Percentiles rank a stretch among this genome's conserved stretches.
Conservation (phyloP, 2,113 vertebrate species). For the Hemibates koningsi region DNA sequence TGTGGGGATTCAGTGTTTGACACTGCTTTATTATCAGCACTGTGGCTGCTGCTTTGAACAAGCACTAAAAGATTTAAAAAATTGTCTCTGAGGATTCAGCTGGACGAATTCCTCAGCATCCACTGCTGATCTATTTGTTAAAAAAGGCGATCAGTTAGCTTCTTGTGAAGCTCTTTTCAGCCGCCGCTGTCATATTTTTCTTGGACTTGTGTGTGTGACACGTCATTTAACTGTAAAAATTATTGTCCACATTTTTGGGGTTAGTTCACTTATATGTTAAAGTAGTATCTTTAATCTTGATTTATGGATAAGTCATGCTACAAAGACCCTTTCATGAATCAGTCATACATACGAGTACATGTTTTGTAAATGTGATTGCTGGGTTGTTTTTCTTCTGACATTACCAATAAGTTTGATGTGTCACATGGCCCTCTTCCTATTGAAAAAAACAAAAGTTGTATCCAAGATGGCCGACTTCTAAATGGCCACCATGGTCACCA, state of each 20-base stretch:
- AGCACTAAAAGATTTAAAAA: not conserved
- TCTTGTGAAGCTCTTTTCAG: not conserved
- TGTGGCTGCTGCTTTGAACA: not conserved
- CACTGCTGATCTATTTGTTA: not conserved
- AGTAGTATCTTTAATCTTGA: not conserved
- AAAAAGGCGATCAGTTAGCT: not conserved
- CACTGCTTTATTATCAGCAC: not conserved
- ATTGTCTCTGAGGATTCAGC: not conserved
- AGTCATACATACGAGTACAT: not conserved
- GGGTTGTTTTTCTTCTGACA: not conserved
- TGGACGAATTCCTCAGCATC: not conserved
- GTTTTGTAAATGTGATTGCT: not conserved
- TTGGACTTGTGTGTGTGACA: not conserved
- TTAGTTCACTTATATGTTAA: not conserved
- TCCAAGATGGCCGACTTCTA: too few relatives aligned
- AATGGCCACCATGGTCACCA: too few relatives aligned
- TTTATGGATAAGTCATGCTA: not conserved
- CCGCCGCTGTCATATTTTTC: not conserved
- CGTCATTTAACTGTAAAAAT: not conserved
- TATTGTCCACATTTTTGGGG: not conserved
- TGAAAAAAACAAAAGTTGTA: too few relatives aligned
- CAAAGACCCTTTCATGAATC: not conserved
- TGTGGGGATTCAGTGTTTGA: not conserved
- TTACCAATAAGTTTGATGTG: too few relatives aligned
- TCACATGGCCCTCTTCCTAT: too few relatives aligned